phyloP scores from a whole-genome alignment of 2,113 vertebrate genomes.

The Nesogale talazaci region DNA sequence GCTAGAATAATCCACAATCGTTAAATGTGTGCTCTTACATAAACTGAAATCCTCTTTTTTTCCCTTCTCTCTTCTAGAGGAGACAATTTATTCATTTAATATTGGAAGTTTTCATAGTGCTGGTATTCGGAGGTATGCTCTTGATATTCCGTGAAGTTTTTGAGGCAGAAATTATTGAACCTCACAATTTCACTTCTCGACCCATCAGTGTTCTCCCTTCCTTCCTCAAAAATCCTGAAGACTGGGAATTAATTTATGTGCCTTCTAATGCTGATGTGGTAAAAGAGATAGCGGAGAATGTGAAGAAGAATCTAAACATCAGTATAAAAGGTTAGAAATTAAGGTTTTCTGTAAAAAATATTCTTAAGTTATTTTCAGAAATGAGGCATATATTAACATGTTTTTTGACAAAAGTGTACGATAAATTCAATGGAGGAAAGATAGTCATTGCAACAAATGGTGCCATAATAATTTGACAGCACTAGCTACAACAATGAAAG shows the following conservation, averaged over 20 bases:
- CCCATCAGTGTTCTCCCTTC: slow-evolving; percentile 37
- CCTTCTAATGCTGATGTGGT: slow-evolving; percentile 64
- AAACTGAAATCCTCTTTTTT: slow-evolving; percentile 40
- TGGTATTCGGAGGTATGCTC: slow-evolving; percentile 43
- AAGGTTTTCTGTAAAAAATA: slow-evolving; percentile 48
- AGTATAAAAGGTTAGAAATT: slow-evolving; percentile 68
- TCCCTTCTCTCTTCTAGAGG: slow-evolving; percentile 53
- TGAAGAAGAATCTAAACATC: slow-evolving; percentile 69
- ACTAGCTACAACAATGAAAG: slow-evolving; percentile 25
- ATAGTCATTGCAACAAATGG: background rate
- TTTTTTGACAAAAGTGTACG: background rate
- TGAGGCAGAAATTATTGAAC: background rate
- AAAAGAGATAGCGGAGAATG: slow-evolving; percentile 53
- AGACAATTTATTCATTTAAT: slow-evolving; percentile 39
- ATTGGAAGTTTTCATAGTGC: slow-evolving; percentile 24
- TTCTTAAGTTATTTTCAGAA: background rate
- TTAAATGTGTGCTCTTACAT: background rate
- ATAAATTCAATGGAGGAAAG: background rate
- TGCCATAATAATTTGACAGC: background rate
- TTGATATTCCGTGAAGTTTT: background rate
- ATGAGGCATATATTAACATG: background rate
- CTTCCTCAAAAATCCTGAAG: slow-evolving; percentile 49
- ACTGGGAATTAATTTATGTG: slow-evolving; percentile 61
- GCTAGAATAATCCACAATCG: background rate
- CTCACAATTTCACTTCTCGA: slow-evolving; percentile 34